Evolutionary conservation across 2,113 vertebrate genomes (phyloP).

Genomic region (Eonycteris spelaea): DNA sequence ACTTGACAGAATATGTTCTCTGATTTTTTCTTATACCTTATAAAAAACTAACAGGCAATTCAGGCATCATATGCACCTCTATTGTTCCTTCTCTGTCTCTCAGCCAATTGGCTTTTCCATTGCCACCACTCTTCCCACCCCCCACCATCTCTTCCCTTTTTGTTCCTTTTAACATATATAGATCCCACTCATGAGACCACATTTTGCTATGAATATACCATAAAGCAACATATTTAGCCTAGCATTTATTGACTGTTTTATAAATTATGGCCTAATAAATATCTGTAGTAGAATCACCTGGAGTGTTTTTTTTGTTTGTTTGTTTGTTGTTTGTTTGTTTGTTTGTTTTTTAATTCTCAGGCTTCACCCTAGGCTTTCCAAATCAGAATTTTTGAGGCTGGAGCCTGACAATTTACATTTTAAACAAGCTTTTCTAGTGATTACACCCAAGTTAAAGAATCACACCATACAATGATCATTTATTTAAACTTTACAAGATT

Average conservation of each 20-base stretch:
- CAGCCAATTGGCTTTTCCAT: not conserved
- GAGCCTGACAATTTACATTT: not conserved
- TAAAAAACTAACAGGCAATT: not conserved
- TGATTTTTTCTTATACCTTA: not conserved
- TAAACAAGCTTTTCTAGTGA: not conserved
- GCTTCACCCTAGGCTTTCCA: not conserved
- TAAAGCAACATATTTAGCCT: not conserved
- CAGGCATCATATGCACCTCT: not conserved
- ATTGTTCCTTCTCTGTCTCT: not conserved
- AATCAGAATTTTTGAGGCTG: not conserved
- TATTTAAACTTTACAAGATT: not conserved
- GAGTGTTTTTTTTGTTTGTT: not conserved
- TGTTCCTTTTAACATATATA: not conserved
- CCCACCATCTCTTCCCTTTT: not conserved
- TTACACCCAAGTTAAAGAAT: not conserved
- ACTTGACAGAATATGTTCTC: not conserved
- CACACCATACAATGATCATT: not conserved
- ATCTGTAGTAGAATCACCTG: not conserved
- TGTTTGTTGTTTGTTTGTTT: no score
- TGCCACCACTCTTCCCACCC: not conserved
- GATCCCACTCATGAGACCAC: not conserved
- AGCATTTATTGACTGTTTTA: not conserved
- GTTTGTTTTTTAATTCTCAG: not conserved
- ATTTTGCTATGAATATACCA: not conserved
- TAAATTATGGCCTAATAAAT: not conserved